Evolutionary conservation across 1,140 invertebrate species (phyloP), one percentile per base, ranked within the genome.

Genomic region (Drosophila nigromelanica): DNA sequence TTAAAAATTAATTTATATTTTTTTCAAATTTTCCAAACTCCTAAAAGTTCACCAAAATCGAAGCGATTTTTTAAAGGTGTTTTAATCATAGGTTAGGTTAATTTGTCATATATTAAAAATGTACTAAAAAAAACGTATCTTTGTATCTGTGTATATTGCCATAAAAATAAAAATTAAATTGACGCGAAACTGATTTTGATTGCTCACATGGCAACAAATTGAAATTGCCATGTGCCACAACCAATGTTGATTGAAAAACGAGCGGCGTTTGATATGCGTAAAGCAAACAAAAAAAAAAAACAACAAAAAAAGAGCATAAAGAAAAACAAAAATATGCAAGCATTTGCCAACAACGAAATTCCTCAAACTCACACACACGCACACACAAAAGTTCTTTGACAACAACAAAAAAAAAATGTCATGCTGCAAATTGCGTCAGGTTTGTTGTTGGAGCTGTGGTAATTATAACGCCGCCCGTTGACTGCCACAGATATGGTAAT

Each of bases 401-500:
- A 66, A 18, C 18, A 18, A 24, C 21, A 24, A 24, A 2, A 68
- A 76, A 62, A 80, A 66, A 83, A 77, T 80, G 80, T 77, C 81
- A 64, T 78, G 61, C 72, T 73, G 68, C 48, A 52, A 78, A 86
- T 82, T 82, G 78, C 83, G 75, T 82, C 79, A 76, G 66, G 59
- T 52, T 21, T 50, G 43, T 4, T 71, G 80, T 48, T 56, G 73
- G 40, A 80, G 60, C 62, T 73, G 71, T 59, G 64, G 82, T 82
- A 79, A 87, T 82, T 87, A 87, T 87, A 89, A 89, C 75, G 80
- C 63, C 62, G 68, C 74, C 58, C 68, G 73, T 73, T 55, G 78
- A 64, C 27, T 80, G 81, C 72, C 67, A 79, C 68, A 82, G 72
- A 82, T 79, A 87, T 87, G 83, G 72, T 89, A 82, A 76, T 76